Base-by-base conservation (phyloP, 2,113 vertebrate genomes). In the Crotophaga sulcirostris region DNA sequence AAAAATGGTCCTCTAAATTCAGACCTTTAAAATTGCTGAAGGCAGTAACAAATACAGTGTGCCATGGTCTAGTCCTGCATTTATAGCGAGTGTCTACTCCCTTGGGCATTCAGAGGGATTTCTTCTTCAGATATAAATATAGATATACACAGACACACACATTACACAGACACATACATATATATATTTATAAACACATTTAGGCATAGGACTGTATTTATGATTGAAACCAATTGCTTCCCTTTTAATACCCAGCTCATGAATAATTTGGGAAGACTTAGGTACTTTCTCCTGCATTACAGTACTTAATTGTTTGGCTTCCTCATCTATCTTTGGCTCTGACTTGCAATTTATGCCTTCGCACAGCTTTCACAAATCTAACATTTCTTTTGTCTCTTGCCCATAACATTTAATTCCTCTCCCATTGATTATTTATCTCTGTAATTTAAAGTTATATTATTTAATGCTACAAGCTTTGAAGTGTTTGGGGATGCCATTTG, bases 381-480 rank as follows among this genome's bases (percentile, higher is more conserved):
- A 92, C 58, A 56, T 84, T 89, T 89, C 88, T 94, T 93, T 93
- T 94, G 93, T 95, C 76, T 58, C 73, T 94, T 67, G 68, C 67
- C 81, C 64, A 66, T 93, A 95, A 92, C 74, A 87, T 96, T 92
- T 96, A 89, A 94, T 94, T 94, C 84, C 80, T 90, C 72, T 96
- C 72, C 55, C 59, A 80, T 62, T 90, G 84, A 96, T 96, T 96
- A 94, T 96, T 97, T 97, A 93, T 97, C 92, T 96, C 88, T 84
- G 72, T 81, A 94, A 95, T 91, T 95, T 82, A 89, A 89, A 89
- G 82, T 70, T 68, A 69, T 91, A 93, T 96, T 96, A 96, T 96
- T 97, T 96, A 96, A 94, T 93, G 77, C 80, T 96, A 87, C 77
- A 69, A 90, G 86, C 92, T 68, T 87, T 92, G 84, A 96, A 94